Evolutionary conservation across 2,797 vertebrate species (phyloP).

Genomic region (Chiroxiphia lanceolata): DNA sequence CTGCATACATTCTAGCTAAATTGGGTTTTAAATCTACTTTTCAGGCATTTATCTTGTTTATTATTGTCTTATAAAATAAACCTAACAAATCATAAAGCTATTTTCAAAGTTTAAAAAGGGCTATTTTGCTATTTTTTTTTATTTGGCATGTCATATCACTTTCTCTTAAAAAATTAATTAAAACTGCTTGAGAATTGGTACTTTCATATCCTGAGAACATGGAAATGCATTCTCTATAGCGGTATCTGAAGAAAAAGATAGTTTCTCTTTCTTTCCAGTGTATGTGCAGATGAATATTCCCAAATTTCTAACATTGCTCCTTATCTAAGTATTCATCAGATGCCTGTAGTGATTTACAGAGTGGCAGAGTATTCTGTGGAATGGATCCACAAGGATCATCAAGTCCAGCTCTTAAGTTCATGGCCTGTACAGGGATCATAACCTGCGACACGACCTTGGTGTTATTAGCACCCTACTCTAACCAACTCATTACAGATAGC

Average conservation of each 20-base stretch:
- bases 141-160: background rate
- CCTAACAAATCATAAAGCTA: background rate
- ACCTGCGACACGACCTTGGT: accelerated
- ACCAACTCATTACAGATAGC: background rate
- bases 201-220: background rate
- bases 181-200: background rate
- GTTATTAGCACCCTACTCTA: background rate
- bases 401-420: background rate
- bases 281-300: background rate
- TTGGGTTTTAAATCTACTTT: background rate
- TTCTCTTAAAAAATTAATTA: background rate
- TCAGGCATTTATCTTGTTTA: background rate
- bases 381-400: background rate
- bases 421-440: background rate
- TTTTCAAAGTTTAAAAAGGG: background rate
- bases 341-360: background rate
- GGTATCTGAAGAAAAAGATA: background rate
- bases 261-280: background rate
- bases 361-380: background rate
- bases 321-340: background rate
- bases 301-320: background rate
- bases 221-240: background rate
- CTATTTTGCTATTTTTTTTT: background rate
- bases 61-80: background rate
- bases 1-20: background rate